Conservation (phyloP, 2,797 vertebrate species). For the Anguilla marmorata region DNA sequence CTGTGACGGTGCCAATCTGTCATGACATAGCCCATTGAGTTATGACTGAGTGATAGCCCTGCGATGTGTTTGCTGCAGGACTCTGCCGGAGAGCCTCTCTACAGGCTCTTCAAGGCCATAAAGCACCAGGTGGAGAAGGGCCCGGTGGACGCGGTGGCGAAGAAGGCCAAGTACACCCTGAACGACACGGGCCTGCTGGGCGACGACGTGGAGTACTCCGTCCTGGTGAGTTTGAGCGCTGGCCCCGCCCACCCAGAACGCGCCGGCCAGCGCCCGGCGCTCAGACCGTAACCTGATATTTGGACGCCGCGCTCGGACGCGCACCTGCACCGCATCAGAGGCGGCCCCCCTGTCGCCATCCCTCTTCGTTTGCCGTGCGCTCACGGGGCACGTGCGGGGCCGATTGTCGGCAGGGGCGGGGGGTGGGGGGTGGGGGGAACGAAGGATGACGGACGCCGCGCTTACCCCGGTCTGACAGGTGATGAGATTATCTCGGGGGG, state of each 20-base stretch:
- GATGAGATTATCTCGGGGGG: not conserved
- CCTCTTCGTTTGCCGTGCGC: not conserved
- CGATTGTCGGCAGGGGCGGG: too few species aligned
- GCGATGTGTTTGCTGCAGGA: conserved; percentile 72
- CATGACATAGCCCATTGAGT: not conserved
- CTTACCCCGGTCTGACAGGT: not conserved
- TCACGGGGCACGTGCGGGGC: not conserved
- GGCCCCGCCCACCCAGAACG: not conserved
- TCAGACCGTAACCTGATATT: not conserved
- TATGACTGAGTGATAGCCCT: conserved; percentile 11
- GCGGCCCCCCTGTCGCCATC: not conserved
- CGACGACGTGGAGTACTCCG: conserved; percentile 91
- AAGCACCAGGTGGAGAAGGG: conserved; percentile 99
- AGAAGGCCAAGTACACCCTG: conserved; percentile 97
- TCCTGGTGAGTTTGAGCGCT: conserved; percentile 77
- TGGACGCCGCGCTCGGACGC: too few species aligned
- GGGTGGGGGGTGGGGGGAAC: not conserved
- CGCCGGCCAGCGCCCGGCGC: not conserved
- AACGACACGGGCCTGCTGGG: conserved; percentile 96
- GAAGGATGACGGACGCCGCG: not conserved
- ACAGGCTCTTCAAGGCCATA: conserved; percentile 97
- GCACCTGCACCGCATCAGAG: not conserved
- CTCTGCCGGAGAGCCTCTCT: conserved; percentile 92
- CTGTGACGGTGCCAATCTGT: not conserved
- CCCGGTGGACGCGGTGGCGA: conserved; percentile 89